Percentiles rank a stretch among this genome's conserved stretches.
phyloP scores from a whole-genome alignment of 2,113 vertebrate species.

The Hymenochirus boettgeri region DNA sequence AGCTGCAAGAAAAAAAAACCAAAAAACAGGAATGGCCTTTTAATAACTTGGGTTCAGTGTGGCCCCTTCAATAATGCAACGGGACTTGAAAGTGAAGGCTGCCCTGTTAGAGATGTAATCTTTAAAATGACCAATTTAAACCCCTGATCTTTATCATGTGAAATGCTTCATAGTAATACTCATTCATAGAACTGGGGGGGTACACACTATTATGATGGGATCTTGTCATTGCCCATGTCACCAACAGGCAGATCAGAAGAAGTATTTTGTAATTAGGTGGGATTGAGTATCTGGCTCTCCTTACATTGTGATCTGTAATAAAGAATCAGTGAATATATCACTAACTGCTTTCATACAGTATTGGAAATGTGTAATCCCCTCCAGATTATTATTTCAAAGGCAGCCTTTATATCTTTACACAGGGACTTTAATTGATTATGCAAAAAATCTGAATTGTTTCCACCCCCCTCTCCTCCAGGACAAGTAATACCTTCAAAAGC shows the following conservation, averaged over 20 bases:
- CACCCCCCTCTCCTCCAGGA: not conserved
- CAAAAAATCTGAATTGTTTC: slow-evolving; percentile 36
- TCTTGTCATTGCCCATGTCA: slow-evolving; percentile 2
- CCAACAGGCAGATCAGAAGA: not conserved
- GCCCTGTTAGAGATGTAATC: slow-evolving; percentile 47
- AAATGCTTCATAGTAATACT: not conserved
- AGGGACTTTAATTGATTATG: slow-evolving; percentile 45
- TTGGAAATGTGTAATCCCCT: slow-evolving; percentile 36
- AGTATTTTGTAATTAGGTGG: slow-evolving; percentile 1
- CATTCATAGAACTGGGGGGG: too few species aligned
- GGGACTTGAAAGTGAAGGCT: slow-evolving; percentile 48
- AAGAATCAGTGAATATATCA: slow-evolving; percentile 7
- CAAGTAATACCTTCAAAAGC: slow-evolving; percentile 45
- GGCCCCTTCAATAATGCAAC: slow-evolving; percentile 51
- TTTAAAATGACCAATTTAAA: slow-evolving; percentile 53
- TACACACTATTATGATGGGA: not conserved
- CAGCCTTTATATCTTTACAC: slow-evolving; percentile 43
- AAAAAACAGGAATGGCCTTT: slow-evolving; percentile 60
- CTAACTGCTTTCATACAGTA: slow-evolving; percentile 36
- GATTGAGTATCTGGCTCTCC: slow-evolving; percentile 4
- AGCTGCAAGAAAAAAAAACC: slow-evolving; percentile 48
- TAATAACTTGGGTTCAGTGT: slow-evolving; percentile 59
- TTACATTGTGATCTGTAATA: slow-evolving; percentile 13
- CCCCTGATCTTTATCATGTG: slow-evolving; percentile 43
- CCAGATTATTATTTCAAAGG: slow-evolving; percentile 40